Percentiles rank a stretch among this genome's conserved stretches.
Conservation (phyloP, 2,113 vertebrate genomes). For the Erythrolamprus reginae region DNA sequence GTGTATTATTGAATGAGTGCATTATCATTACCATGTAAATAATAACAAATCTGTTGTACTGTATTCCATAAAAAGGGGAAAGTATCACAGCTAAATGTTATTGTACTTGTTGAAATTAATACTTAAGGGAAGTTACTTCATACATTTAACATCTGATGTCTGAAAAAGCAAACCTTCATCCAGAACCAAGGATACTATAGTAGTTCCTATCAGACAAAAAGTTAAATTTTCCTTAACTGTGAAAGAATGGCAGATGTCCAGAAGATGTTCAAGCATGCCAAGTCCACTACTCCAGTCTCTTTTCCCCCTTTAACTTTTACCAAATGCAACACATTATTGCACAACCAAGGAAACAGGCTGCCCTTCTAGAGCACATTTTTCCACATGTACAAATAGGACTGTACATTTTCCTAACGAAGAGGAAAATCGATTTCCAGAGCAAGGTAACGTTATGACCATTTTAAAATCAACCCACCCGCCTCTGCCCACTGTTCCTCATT, state of each 20-base stretch:
- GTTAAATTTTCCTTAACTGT: slow-evolving; percentile 44
- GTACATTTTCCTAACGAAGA: slow-evolving; percentile 25
- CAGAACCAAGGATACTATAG: background rate
- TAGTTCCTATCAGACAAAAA: background rate
- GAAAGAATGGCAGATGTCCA: slow-evolving; percentile 56
- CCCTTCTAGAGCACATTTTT: slow-evolving; percentile 47
- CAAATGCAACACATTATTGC: slow-evolving; percentile 67
- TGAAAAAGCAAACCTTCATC: background rate
- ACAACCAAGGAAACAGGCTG: slow-evolving; percentile 52
- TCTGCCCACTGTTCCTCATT: slow-evolving; percentile 51
- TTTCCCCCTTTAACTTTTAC: slow-evolving; percentile 46
- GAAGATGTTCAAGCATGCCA: slow-evolving; percentile 43
- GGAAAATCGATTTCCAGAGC: slow-evolving; percentile 52
- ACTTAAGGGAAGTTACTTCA: background rate
- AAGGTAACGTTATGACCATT: slow-evolving; percentile 57
- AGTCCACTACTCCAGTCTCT: background rate
- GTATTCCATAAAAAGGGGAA: background rate
- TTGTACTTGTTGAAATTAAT: background rate
- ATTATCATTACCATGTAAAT: background rate
- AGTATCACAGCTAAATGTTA: background rate
- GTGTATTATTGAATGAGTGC: background rate
- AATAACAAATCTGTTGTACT: background rate
- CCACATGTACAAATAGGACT: slow-evolving; percentile 51
- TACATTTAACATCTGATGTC: background rate
- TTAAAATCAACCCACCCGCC: slow-evolving; percentile 61